Evolutionary conservation across 1,140 invertebrate species (phyloP), one percentile per base, ranked within the genome.

Genomic region (Drosophila equinoxialis): DNA sequence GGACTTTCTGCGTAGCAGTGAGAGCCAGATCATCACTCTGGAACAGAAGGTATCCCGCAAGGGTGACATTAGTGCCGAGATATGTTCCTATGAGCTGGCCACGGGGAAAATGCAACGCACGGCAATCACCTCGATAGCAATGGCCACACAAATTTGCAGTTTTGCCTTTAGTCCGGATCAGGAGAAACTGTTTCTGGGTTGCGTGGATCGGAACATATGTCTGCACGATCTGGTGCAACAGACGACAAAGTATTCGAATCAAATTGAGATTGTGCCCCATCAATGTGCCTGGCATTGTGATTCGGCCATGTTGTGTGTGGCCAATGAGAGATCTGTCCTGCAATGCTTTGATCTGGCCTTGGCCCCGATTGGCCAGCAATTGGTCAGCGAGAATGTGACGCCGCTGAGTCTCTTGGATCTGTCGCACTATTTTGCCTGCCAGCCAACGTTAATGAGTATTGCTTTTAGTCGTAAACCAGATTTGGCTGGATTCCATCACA

Each of bases 341-440:
- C 96, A 97, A 93, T 96, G 96, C 91, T 96, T 95, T 92, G 96
- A 97, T 82, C 93, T 95, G 69, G 94, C 96, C 17, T 92, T 97
- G 61, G 94, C 94, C 20, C 94, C 94, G 60, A 92, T 97, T 57
- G 94, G 94, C 79, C 94, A 94, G 81, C 96, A 96, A 87, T 92
- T 96, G 62, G 91, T 95, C 20, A 94, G 93, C 64, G 96, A 96
- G 92, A 95, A 96, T 82, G 93, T 94, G 7, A 93, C 93, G 30
- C 94, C 95, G 30, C 92, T 93, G 1, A 94, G 93, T 80, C 92
- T 96, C 67, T 81, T 96, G 6, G 95, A 96, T 79, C 90, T 96
- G 13, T 95, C 95, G 8, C 93, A 94, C 26, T 96, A 96, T 90
- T 96, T 96, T 66, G 93, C 93, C 54, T 91, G 91, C 72, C 94